Conservation (phyloP, 2,888 invertebrate genomes). For the Molanna angustata region DNA sequence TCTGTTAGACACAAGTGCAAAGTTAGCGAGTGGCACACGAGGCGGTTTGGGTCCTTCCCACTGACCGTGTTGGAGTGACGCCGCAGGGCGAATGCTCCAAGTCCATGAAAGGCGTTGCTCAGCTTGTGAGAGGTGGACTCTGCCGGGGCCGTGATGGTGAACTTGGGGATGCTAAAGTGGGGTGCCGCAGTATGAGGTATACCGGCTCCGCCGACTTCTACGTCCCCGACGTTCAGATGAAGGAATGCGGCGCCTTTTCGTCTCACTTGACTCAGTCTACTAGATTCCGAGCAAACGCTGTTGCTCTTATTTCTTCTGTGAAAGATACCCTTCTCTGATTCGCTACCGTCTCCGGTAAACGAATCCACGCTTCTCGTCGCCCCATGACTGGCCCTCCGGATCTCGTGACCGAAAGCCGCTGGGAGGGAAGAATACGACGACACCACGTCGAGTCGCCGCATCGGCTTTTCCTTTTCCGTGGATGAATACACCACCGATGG, state of each 20-base stretch:
- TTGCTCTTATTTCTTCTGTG: constrained; percentile 48
- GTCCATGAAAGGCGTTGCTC: constrained; percentile 51
- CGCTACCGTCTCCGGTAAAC: constrained; percentile 14
- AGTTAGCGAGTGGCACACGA: background rate
- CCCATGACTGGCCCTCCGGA: constrained; percentile 28
- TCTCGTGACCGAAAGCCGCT: background rate
- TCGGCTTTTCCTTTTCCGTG: background rate
- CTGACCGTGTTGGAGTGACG: constrained; percentile 69
- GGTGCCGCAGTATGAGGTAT: constrained; percentile 51
- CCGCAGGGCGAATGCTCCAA: constrained; percentile 66
- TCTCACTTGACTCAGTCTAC: constrained; percentile 39
- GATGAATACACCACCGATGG: background rate
- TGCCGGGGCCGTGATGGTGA: constrained; percentile 55
- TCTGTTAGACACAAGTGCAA: constrained; percentile 1
- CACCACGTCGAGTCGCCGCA: background rate
- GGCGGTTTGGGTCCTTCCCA: constrained; percentile 35
- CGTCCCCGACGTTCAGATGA: constrained; percentile 56
- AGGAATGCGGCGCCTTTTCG: constrained; percentile 59
- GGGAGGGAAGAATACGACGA: constrained; percentile 7
- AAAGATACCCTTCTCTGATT: constrained; percentile 37
- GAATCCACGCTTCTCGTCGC: constrained; percentile 33
- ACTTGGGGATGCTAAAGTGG: constrained; percentile 54
- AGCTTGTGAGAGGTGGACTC: constrained; percentile 50
- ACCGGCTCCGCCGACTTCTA: constrained; percentile 39
- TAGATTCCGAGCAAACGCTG: constrained; percentile 45